phyloP scores from a whole-genome alignment of 2,113 vertebrate species.

The Pogona vitticeps region DNA sequence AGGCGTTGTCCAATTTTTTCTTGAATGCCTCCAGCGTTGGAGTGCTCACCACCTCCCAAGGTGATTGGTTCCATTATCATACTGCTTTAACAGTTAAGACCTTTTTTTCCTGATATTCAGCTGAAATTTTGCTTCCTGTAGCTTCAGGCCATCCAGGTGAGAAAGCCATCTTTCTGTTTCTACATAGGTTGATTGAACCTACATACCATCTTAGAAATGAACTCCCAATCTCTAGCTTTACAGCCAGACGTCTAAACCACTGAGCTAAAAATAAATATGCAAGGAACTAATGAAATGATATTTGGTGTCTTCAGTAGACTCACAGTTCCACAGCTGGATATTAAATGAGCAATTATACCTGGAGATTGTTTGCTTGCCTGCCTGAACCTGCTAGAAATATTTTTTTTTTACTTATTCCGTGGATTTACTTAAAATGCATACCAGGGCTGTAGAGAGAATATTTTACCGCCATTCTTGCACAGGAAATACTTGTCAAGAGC shows the following conservation, averaged over 20 bases:
- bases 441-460: not conserved
- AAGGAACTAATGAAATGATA: not conserved
- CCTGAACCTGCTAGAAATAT: not conserved
- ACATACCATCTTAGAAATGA: too few relatives aligned
- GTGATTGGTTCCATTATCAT: too few relatives aligned
- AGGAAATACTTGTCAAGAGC: not conserved
- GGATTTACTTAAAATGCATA: not conserved
- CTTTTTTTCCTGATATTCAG: too few relatives aligned
- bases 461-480: not conserved
- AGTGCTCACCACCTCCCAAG: too few relatives aligned
- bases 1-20: too few relatives aligned
- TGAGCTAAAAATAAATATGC: not conserved
- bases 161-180: not conserved
- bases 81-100: too few relatives aligned
- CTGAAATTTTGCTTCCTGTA: too few relatives aligned
- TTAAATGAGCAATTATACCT: constrained; percentile 4
- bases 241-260: too few relatives aligned
- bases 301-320: not conserved
- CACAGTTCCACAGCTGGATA: not conserved
- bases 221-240: too few relatives aligned
- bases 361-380: not conserved
- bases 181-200: not conserved
- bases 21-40: too few relatives aligned
- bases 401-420: not conserved
- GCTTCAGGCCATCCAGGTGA: too few relatives aligned